A percentile compares a stretch with the other conserved stretches of the same genome.
Conservation (phyloP, 1,140 invertebrate genomes). For the Bombus consobrinus region DNA sequence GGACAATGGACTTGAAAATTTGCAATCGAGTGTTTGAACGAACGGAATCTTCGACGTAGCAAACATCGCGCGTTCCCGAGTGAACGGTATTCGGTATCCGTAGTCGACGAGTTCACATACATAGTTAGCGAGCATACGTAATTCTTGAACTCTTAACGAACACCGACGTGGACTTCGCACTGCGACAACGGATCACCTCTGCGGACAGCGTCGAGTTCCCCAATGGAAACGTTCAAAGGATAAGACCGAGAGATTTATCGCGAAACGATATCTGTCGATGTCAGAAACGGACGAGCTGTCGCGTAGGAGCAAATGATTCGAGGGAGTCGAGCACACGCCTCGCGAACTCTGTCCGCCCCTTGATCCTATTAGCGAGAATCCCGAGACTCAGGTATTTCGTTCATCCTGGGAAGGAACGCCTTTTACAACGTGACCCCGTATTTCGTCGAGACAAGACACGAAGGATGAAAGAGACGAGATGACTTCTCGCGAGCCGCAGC, state of each 20-base stretch:
- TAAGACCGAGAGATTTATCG: background rate
- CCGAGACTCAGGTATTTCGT: slow-evolving; percentile 9
- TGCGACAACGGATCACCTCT: too few species aligned
- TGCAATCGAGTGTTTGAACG: too few species aligned
- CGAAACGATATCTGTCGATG: background rate
- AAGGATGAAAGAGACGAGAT: background rate
- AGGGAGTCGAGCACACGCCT: slow-evolving; percentile 7
- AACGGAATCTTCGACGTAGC: too few species aligned
- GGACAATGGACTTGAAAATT: too few species aligned
- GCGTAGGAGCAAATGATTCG: slow-evolving; percentile 18
- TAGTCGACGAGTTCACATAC: too few species aligned
- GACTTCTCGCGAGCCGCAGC: slow-evolving; percentile 32
- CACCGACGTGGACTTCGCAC: too few species aligned
- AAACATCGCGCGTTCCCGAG: too few species aligned
- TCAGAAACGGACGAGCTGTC: background rate
- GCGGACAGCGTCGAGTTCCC: too few species aligned
- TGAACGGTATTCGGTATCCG: too few species aligned
- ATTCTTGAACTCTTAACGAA: too few species aligned
- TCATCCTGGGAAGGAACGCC: slow-evolving; percentile 21
- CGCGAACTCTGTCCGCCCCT: slow-evolving; percentile 38
- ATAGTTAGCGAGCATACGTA: too few species aligned
- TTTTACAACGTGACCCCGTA: slow-evolving; percentile 18
- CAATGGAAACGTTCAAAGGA: too few species aligned
- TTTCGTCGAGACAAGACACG: slow-evolving; percentile 13
- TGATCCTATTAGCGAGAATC: slow-evolving; percentile 56